A percentile compares a stretch with the other conserved stretches of the same genome.
Conservation (phyloP, 2,888 invertebrate genomes). For the Meloe dianella region DNA sequence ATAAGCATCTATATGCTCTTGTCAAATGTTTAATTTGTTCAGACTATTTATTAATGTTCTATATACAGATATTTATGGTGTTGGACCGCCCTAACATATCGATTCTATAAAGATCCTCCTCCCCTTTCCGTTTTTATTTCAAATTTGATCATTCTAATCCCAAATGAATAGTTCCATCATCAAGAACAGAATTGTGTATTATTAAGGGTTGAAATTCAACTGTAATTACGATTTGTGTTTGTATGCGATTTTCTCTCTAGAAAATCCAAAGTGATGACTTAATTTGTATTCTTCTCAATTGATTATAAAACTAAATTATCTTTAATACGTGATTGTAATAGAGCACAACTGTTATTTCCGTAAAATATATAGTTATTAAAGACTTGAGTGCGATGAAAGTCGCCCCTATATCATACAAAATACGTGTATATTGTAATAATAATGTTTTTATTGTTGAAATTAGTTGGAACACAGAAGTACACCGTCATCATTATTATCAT, state of each 20-base stretch:
- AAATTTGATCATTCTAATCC: background rate
- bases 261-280: too few relatives aligned
- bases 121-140: background rate
- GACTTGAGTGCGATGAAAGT: background rate
- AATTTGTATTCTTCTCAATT: background rate
- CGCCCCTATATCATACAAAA: background rate
- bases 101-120: conserved; percentile 17
- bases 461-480: background rate
- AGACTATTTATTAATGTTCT: conserved; percentile 54
- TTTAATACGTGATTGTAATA: background rate
- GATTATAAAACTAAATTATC: background rate
- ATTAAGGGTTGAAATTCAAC: conserved; percentile 44
- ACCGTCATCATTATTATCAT: background rate
- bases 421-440: background rate
- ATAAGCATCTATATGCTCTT: conserved; percentile 54
- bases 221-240: conserved; percentile 39
- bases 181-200: conserved; percentile 43
- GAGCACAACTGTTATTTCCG: background rate
- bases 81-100: conserved; percentile 46
- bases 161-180: conserved; percentile 43
- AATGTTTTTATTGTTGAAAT: background rate
- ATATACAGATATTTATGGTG: conserved; percentile 52
- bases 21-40: conserved; percentile 56
- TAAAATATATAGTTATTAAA: background rate
- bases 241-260: background rate